Evolutionary conservation across 2,113 vertebrate genomes (phyloP).

Genomic region (Carollia perspicillata): DNA sequence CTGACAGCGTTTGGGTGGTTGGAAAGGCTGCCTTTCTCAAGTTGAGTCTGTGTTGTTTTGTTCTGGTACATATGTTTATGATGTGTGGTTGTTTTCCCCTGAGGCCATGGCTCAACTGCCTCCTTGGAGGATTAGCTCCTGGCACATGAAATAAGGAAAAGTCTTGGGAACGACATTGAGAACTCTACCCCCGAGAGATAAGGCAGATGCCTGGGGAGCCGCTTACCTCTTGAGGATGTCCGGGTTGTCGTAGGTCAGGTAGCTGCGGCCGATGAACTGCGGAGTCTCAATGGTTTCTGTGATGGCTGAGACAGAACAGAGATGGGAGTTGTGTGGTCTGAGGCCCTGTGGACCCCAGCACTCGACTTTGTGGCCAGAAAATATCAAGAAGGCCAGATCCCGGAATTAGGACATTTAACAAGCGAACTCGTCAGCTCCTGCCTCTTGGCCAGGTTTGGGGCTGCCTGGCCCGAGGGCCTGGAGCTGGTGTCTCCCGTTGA

Average conservation of each 20-base stretch:
- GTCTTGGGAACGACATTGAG: background rate
- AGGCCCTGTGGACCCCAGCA: background rate
- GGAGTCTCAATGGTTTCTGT: slow-evolving; percentile 97
- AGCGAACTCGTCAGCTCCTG: background rate
- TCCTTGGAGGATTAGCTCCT: background rate
- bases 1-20: background rate
- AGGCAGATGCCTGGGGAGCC: background rate
- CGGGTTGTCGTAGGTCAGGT: slow-evolving; percentile 91
- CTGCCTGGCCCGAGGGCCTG: background rate
- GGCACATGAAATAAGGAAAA: background rate
- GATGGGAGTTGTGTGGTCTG: background rate
- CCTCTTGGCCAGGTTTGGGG: background rate
- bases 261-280: slow-evolving; percentile 96
- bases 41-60: background rate
- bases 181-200: background rate
- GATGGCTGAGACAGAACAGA: slow-evolving; percentile 84
- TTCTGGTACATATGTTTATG: slow-evolving; percentile 42
- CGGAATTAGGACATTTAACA: background rate
- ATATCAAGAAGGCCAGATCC: background rate
- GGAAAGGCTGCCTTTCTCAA: background rate
- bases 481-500: background rate
- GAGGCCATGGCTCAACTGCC: background rate
- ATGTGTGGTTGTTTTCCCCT: background rate
- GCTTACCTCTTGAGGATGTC: slow-evolving; percentile 94
- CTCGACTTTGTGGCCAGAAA: slow-evolving; percentile 65